These are phyloP conservation scores for Actinernus sp. DNA, from an alignment of 92 coral and sea anemone species.

Conservation along the genomic window DNA sequence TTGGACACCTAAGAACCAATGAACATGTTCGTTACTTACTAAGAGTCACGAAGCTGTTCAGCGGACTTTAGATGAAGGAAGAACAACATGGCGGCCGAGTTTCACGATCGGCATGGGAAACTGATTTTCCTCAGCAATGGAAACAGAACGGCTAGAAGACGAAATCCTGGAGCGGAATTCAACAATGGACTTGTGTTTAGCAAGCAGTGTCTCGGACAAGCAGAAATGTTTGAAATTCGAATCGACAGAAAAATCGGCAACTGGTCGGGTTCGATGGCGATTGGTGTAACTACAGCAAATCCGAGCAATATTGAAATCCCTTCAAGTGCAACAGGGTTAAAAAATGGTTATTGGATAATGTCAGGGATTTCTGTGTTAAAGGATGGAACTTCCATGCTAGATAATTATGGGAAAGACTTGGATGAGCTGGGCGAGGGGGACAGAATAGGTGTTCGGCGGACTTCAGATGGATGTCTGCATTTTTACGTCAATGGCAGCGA, in stretches of 20 bases:
- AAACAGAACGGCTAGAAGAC: constrained; percentile 82
- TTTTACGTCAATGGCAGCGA: constrained; percentile 91
- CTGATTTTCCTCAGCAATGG: constrained; percentile 79
- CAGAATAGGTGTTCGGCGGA: constrained; percentile 79
- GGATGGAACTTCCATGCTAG: constrained; percentile 85
- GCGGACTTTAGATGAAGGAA: constrained; percentile 2
- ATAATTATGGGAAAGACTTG: constrained; percentile 84
- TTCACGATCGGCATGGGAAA: constrained; percentile 89
- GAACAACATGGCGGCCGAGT: constrained; percentile 84
- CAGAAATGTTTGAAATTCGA: constrained; percentile 85
- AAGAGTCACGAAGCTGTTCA: too few species aligned
- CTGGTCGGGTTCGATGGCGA: constrained; percentile 95
- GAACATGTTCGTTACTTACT: too few species aligned
- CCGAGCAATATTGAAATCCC: constrained; percentile 86
- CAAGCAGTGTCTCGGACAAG: constrained; percentile 54
- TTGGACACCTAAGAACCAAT: too few species aligned
- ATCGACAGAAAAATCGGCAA: constrained; percentile 78
- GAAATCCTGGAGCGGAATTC: constrained; percentile 90
- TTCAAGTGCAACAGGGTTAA: constrained; percentile 81
- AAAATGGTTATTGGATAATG: constrained; percentile 97
- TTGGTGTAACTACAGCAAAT: constrained; percentile 89
- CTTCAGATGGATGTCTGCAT: constrained; percentile 73
- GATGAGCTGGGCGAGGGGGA: constrained; percentile 90
- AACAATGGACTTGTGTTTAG: constrained; percentile 95
- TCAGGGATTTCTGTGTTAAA: constrained; percentile 87